Base-by-base conservation (phyloP, 2,888 invertebrate genomes). In the Xylophagus ater region DNA sequence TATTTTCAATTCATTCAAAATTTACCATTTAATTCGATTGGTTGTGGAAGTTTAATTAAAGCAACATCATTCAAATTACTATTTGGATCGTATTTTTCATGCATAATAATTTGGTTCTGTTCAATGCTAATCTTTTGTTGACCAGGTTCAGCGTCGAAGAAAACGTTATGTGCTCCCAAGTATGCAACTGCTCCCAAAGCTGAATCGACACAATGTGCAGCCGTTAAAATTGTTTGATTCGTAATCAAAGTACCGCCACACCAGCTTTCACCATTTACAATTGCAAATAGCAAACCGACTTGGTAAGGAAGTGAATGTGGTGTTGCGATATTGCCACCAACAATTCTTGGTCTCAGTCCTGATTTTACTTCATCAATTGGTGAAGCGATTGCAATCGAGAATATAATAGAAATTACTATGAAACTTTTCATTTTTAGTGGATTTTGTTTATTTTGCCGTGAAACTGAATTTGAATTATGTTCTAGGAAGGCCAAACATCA, bases 231-330 rank as follows among this genome's bases (percentile, higher is more conserved):
- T 36, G 44, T 52, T 12, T 46, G 42, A 4, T 41, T 44, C 2
- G 53, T 47, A 38, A 62, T 54, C 13, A 62, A 41, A 0, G 57
- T 53, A 12, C 61, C 62, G 6, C 62, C 61, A 36, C 62, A 62
- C 43, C 44, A 47, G 20, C 19, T 36, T 6, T 38, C 30, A 14
- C 35, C 24, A 7, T 37, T 36, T 4, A 25, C 51, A 50, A 7
- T 53, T 44, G n/a, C 42, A 38, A 60, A 34, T 35, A 60, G 19
- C 35, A 62, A 34, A 4, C 56, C 62, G 15, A 52, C 60, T 38
- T 59, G 53, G 37, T 57, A 58, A 1, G 63, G 58, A 41, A 60
- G 58, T 49, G 56, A 55, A 25, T 38, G 41, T 7, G 17, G 30
- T 3, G 32, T 14, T 5, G 48, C 45, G 13, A 40, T 25, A 15